A percentile compares a stretch with the other conserved stretches of the same genome.
Evolutionary conservation across 2,888 invertebrate genomes (phyloP).

Genomic region (Oxytorus armatus): DNA sequence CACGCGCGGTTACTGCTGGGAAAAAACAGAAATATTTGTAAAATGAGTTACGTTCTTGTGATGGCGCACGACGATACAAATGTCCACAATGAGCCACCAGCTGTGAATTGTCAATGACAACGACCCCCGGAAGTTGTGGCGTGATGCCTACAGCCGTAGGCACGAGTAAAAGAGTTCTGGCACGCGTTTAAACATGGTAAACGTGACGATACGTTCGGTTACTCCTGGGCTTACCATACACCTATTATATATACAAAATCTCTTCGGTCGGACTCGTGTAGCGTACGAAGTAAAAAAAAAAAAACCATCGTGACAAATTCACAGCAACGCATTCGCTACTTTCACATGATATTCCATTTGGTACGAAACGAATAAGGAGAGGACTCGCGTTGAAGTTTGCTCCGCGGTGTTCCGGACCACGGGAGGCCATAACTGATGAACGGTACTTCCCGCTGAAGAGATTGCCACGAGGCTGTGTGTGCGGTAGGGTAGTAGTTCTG

Average conservation of each 20-base stretch:
- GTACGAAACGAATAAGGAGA: not conserved
- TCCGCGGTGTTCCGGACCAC: too few species aligned
- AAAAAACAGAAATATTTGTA: constrained; percentile 2
- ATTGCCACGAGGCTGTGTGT: constrained; percentile 3
- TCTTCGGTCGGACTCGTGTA: not conserved
- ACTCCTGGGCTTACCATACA: constrained; percentile 55
- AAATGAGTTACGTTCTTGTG: not conserved
- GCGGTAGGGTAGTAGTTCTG: not conserved
- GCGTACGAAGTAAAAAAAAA: not conserved
- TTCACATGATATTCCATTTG: not conserved
- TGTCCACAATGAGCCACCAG: constrained; percentile 63
- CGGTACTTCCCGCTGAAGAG: not conserved
- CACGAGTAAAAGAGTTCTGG: constrained; percentile 55
- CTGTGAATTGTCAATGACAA: constrained; percentile 48
- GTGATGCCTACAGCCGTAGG: constrained; percentile 44
- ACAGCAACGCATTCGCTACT: not conserved
- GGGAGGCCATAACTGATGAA: too few species aligned
- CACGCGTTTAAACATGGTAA: constrained; percentile 69
- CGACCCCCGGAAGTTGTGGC: constrained; percentile 63
- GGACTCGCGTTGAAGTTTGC: too few species aligned
- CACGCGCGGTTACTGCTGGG: not conserved
- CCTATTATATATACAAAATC: constrained; percentile 25
- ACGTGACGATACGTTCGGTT: constrained; percentile 74
- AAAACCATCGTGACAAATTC: constrained; percentile 41
- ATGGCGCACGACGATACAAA: constrained; percentile 35